Conservation (phyloP, 2,888 invertebrate species). For the Drosophila prostipennis region DNA sequence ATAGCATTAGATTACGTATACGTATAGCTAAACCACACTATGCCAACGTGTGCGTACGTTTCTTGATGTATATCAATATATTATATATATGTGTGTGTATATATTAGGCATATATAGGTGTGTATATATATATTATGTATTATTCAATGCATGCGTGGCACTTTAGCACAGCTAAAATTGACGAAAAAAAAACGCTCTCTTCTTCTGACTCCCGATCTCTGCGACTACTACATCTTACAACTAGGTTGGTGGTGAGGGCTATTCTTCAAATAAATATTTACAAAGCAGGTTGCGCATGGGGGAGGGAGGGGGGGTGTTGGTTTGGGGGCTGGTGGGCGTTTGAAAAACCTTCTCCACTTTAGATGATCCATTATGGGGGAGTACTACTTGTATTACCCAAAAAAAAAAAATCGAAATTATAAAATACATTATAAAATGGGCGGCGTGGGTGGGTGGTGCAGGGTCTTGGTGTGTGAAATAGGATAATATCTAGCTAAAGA, state of each 20-base stretch:
- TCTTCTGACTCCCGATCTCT: constrained; percentile 8
- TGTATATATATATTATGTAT: constrained; percentile 32
- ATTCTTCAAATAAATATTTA: constrained; percentile 74
- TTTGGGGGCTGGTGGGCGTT: neutral
- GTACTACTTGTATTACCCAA: constrained; percentile 9
- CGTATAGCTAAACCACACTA: constrained; percentile 40
- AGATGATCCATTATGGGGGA: constrained; percentile 10
- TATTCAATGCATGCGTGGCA: constrained; percentile 59
- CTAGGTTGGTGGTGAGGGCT: constrained; percentile 24
- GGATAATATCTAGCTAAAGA: constrained; percentile 33
- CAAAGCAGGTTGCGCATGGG: constrained; percentile 53
- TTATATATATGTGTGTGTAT: constrained; percentile 31
- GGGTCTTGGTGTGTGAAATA: constrained; percentile 7
- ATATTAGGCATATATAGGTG: constrained; percentile 38
- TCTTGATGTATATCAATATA: constrained; percentile 19
- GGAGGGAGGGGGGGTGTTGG: neutral
- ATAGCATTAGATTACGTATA: constrained; percentile 36
- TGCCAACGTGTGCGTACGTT: constrained; percentile 13
- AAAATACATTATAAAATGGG: constrained; percentile 32
- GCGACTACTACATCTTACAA: constrained; percentile 36
- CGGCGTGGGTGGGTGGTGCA: constrained; percentile 3
- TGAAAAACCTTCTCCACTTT: constrained; percentile 17
- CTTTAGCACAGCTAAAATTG: constrained; percentile 49
- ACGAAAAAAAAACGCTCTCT: constrained; percentile 18
- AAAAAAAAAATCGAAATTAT: constrained; percentile 15